Base-by-base conservation (phyloP, 2,113 vertebrate species). In the Petromus typicus region DNA sequence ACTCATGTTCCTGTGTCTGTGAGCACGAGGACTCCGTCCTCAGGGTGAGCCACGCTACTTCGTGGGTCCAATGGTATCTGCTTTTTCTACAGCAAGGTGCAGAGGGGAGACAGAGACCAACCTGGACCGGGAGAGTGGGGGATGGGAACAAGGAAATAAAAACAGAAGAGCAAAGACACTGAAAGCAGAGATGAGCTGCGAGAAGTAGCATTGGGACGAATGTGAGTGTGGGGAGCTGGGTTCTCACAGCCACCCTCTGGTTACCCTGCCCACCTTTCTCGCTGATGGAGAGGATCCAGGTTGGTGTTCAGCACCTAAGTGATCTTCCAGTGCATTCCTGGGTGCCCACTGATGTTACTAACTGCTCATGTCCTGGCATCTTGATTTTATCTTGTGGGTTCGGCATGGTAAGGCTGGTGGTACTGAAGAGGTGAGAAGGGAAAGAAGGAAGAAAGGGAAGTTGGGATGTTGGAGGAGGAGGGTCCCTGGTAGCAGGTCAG, bases 1-100 rank as follows among this genome's bases (percentile, higher is more conserved):
- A 96, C 85, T 97, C 97, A 90, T 17, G 75, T 61, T 84, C 94
- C 89, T 63, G 45, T 88, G 94, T 89, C 79, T 96, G 88, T 34
- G 88, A 92, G 86, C 75, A 0, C 11, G 2, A 20, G 81, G 96
- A 22, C 34, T 91, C 43, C 2, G n/a, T 89, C 86, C 54, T 85
- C 73, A 14, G 93, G 78, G 69, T 37, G 51, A 73, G 45, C 45
- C 71, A 80, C 63, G 79, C 45, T 67, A 20, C 45, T 75, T 27
- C 9, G 34, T 6, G 1, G 8, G 23, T 37, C 90, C 82, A 27
- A 87, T 43, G 71, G 48, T 45, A 93, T 59, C 48, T 71, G 2
- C 22, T 71, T 78, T 59, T 64, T 45, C 11, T 54, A 30, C 56
- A 59, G 43, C 14, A 30, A 81, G 51, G 75, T 80, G 43, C 22